These are phyloP conservation scores for Dicrostonyx torquatus DNA, from an alignment of 2,797 vertebrate genomes.

Conservation along the genomic window DNA sequence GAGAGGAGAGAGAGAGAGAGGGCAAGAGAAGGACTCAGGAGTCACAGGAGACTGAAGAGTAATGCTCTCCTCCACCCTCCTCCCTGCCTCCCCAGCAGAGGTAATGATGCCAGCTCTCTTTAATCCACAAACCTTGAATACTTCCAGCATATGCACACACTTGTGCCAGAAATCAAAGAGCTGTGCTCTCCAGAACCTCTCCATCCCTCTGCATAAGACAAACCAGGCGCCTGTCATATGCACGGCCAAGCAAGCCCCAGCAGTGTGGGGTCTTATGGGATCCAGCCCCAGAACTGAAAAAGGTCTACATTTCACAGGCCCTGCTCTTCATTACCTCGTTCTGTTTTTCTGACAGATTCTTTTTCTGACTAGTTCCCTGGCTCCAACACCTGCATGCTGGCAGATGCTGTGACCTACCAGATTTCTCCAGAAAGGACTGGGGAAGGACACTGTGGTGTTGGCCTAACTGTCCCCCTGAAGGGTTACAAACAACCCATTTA, in stretches of 20 bases:
- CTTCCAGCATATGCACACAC: background rate
- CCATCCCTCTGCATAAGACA: background rate
- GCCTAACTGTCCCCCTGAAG: background rate
- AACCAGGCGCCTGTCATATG: too few relatives aligned
- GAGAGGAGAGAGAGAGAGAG: too few relatives aligned
- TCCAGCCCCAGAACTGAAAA: background rate
- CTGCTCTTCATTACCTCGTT: background rate
- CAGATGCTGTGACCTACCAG: too few relatives aligned
- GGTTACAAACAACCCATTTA: background rate
- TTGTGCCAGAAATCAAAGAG: background rate
- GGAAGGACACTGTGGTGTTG: too few relatives aligned
- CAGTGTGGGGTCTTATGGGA: background rate
- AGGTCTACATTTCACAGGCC: background rate
- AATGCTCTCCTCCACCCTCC: background rate
- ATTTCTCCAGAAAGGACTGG: background rate
- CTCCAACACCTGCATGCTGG: background rate
- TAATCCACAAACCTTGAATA: background rate
- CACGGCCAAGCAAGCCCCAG: background rate
- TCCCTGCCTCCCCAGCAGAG: background rate
- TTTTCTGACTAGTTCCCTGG: background rate
- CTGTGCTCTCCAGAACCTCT: background rate
- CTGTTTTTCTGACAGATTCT: background rate
- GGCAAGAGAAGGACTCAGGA: background rate
- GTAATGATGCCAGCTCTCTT: background rate
- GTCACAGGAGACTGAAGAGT: background rate